Percentiles rank a stretch among this genome's conserved stretches.
phyloP scores from a whole-genome alignment of 2,113 vertebrate species.

The Seriola dumerili region DNA sequence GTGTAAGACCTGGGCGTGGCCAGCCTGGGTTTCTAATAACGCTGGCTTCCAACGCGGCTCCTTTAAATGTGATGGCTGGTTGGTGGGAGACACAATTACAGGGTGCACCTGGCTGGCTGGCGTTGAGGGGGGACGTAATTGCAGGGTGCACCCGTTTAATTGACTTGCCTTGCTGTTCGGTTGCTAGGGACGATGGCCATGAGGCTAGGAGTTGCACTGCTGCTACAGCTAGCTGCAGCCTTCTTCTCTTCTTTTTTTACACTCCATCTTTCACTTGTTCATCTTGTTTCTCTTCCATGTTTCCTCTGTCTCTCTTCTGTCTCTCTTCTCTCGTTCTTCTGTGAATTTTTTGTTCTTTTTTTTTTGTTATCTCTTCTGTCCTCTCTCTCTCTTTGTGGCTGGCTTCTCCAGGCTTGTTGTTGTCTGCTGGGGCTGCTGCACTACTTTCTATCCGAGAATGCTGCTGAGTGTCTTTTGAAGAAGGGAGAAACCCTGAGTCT shows the following conservation, averaged over 20 bases:
- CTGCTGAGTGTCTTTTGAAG: slow-evolving; percentile 60
- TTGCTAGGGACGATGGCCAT: slow-evolving; percentile 64
- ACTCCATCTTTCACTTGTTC: not conserved
- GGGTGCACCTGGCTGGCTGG: slow-evolving; percentile 81
- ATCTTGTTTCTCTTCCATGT: slow-evolving; percentile 15
- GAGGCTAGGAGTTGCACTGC: slow-evolving; percentile 64
- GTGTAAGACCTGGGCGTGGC: slow-evolving; percentile 80
- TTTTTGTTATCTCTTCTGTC: not conserved
- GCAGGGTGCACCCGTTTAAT: slow-evolving; percentile 79
- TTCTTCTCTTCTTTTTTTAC: not conserved
- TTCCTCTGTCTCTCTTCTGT: slow-evolving; percentile 7
- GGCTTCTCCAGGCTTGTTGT: slow-evolving; percentile 81
- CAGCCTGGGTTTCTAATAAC: slow-evolving; percentile 78
- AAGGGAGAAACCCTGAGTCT: slow-evolving; percentile 58
- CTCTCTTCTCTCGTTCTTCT: not conserved
- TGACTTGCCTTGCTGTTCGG: slow-evolving; percentile 70
- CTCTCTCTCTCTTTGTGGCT: slow-evolving; percentile 48
- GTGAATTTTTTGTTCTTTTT: not conserved
- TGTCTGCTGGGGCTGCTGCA: slow-evolving; percentile 82
- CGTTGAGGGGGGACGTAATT: slow-evolving; percentile 78
- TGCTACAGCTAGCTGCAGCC: slow-evolving; percentile 71
- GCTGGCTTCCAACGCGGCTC: slow-evolving; percentile 67
- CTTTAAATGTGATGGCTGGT: slow-evolving; percentile 75
- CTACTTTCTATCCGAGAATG: slow-evolving; percentile 69
- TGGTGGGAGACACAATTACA: slow-evolving; percentile 80